These are phyloP conservation scores for Dolichotis patagonum DNA, from an alignment of 2,113 vertebrate genomes.

Conservation along the genomic window DNA sequence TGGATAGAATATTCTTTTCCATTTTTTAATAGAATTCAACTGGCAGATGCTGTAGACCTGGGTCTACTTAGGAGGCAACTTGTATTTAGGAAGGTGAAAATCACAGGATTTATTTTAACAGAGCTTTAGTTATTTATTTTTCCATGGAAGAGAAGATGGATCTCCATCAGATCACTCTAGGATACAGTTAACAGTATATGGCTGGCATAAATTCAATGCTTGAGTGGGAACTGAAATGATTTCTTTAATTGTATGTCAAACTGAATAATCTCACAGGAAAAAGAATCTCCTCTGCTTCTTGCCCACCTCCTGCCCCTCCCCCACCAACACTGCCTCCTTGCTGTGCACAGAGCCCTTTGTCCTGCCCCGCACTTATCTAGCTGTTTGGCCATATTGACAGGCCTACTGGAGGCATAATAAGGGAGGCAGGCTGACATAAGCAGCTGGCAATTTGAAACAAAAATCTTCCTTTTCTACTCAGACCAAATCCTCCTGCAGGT, in stretches of 20 bases:
- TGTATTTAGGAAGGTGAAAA: background rate
- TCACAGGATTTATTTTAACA: constrained; percentile 39
- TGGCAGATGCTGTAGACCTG: constrained; percentile 48
- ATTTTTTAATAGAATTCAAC: constrained; percentile 61
- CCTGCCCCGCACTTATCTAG: constrained; percentile 82
- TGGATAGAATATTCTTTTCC: constrained; percentile 36
- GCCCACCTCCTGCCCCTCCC: constrained; percentile 79
- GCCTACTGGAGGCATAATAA: constrained; percentile 82
- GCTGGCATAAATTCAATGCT: constrained; percentile 70
- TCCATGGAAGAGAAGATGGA: background rate
- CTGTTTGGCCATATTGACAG: constrained; percentile 85
- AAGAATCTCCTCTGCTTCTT: constrained; percentile 71
- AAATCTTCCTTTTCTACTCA: constrained; percentile 81
- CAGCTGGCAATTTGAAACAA: constrained; percentile 83
- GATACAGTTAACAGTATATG: constrained; percentile 53
- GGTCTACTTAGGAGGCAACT: constrained; percentile 11
- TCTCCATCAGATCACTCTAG: constrained; percentile 38
- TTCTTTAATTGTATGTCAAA: constrained; percentile 78
- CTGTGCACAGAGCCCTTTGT: constrained; percentile 84
- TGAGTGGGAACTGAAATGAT: constrained; percentile 68
- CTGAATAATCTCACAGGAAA: constrained; percentile 73
- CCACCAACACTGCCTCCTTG: constrained; percentile 76
- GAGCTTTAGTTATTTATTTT: constrained; percentile 26
- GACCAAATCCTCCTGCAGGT: constrained; percentile 70
- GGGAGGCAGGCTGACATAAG: constrained; percentile 81